A percentile compares a stretch with the other conserved stretches of the same genome.
These are phyloP conservation scores for Alectoris magna DNA, from an alignment of 2,797 vertebrate species.

Conservation along the genomic window DNA sequence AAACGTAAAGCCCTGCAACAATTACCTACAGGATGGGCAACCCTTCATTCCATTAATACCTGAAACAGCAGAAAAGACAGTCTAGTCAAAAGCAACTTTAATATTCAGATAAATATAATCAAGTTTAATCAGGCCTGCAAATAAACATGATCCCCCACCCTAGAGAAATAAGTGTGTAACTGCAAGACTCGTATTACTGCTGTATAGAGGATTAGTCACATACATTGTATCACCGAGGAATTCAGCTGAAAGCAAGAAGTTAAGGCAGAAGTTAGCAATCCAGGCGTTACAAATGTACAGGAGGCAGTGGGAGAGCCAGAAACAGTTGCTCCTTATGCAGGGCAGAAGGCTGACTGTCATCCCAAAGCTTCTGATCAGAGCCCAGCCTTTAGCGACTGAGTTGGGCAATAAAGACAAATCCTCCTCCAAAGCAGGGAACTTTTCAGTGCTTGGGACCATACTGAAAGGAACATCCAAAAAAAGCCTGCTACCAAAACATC, in stretches of 20 bases:
- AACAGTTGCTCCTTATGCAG: neutral
- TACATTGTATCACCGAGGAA: neutral
- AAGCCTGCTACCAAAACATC: neutral
- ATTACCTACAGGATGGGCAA: constrained; percentile 81
- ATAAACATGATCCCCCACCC: neutral
- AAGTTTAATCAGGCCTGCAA: constrained; percentile 25
- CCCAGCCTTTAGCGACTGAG: neutral
- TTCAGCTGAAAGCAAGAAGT: constrained; percentile 14
- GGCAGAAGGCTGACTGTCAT: neutral
- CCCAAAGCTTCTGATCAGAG: neutral
- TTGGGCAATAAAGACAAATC: neutral
- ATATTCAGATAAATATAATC: constrained; percentile 35
- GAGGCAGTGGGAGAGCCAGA: neutral
- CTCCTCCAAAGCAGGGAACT: neutral
- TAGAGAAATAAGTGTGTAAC: neutral
- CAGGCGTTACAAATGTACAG: accelerated
- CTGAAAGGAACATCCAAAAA: neutral
- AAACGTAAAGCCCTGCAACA: constrained; percentile 78
- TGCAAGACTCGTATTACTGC: neutral
- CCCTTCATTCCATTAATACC: constrained; percentile 80
- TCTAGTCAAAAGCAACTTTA: constrained; percentile 78
- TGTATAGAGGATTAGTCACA: neutral
- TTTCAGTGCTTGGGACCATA: neutral
- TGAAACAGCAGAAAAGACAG: constrained; percentile 81
- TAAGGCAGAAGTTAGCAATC: neutral